Base-by-base conservation (phyloP, 2,797 vertebrate species). In the Eospalax fontanierii region DNA sequence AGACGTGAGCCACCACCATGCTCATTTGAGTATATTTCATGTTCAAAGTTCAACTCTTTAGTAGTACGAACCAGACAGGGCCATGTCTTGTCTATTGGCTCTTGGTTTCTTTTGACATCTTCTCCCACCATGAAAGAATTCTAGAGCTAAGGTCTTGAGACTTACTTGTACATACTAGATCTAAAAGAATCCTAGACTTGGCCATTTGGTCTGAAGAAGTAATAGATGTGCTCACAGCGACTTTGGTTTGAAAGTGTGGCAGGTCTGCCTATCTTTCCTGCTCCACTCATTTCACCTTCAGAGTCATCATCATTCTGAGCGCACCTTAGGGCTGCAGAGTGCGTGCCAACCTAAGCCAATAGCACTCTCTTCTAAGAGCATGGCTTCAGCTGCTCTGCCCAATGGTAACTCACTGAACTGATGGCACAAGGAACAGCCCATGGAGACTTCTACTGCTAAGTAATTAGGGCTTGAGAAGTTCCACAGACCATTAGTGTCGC, bases 391-490 rank as follows among this genome's bases (percentile, higher is more conserved):
- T 1, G 19, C 50, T 70, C 59, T 1, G 35, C 24, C 65, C 12
- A 4, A 2, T 30, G 80, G 80, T 92, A 86, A 93, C 40, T 0
- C 4, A 30, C 14, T 0, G 15, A 82, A 30, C 11, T 35, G 59
- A 93, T 2, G 40, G 43, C 4, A 0, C 70, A 73, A 91, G 81
- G 66, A 78, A 43, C 24, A 40, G 68, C 40, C 83, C 87, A 24
- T 30, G 8, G 93, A 92, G 92, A 90, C 71, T 74, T 91, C 93
- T 46, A 30, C 89, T 50, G 90, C 81, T 40, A 63, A 71, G 70
- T 84, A 94, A 88, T 95, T 76, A 97, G 84, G 89, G 38, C 70
- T 70, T 6, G 68, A 79, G 90, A 90, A 57, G 63, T 78, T 87
- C 89, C n/a, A 6, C 24, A 68, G 89, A 81, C 81, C 80, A 38